Evolutionary conservation across 2,113 vertebrate species (phyloP).

Genomic region (Aegotheles bennettii): DNA sequence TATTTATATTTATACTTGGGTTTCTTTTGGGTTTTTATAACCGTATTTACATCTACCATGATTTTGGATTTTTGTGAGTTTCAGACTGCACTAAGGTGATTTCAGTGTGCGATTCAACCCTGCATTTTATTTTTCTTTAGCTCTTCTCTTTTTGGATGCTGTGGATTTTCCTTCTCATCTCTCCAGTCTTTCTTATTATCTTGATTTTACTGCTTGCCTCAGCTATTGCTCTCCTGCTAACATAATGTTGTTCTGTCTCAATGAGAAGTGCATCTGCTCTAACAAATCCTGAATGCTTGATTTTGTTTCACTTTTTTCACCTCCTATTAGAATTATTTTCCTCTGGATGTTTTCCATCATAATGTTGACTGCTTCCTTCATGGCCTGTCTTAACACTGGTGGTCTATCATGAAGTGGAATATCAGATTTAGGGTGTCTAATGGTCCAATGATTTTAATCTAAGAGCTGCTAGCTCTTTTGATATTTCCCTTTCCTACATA

Average conservation of each 20-base stretch:
- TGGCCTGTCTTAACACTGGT: background rate
- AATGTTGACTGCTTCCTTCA: background rate
- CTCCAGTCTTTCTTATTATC: background rate
- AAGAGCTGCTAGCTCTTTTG: background rate
- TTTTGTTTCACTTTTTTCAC: background rate
- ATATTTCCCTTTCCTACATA: background rate
- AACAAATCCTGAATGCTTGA: background rate
- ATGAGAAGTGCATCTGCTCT: background rate
- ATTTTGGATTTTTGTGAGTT: background rate
- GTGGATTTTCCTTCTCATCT: background rate
- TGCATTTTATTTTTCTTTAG: background rate
- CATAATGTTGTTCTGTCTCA: background rate
- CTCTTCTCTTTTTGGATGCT: background rate
- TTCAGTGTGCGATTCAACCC: background rate
- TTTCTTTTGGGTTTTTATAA: background rate
- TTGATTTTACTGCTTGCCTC: background rate
- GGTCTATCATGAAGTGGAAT: background rate
- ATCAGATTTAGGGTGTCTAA: background rate
- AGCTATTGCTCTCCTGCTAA: background rate
- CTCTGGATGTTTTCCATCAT: background rate
- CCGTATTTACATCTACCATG: background rate
- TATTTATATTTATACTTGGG: background rate
- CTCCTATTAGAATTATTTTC: background rate
- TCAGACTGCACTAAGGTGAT: background rate
- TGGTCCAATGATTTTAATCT: background rate